Evolutionary conservation across 2,888 invertebrate genomes (phyloP), one percentile per base, ranked within the genome.

Genomic region (Perithous albicinctus): DNA sequence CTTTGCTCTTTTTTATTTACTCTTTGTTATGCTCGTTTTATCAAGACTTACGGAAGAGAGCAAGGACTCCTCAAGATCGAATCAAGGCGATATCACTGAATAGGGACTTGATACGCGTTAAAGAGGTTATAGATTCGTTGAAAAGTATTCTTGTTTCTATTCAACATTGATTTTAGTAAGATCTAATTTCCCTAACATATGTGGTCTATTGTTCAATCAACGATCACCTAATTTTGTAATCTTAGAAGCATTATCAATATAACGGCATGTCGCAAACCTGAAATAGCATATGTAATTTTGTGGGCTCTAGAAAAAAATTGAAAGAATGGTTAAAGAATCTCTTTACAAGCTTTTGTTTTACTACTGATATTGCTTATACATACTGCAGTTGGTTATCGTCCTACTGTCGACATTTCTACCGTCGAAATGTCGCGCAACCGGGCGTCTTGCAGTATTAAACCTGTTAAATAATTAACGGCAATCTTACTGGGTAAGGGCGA

Each of bases 381-480:
- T 56, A 56, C 32, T 56, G n/a, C 2, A 23, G 56, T 32, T 6
- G 56, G 29, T 56, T 51, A 51, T 56, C 56, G 7, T 29, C 15
- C 56, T 4, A 2, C 20, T 56, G 32, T 56, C 15, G 1, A 1
- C 15, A n/a, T n/a, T n/a, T n/a, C n/a, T n/a, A n/a, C 41, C 38
- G 66, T 38, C 61, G 20, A 43, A 59, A 61, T 32, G 48, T 29
- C 56, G 56, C 69, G 46, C 69, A 80, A 80, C 72, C 77, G 67
- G 48, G 69, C 35, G 59, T 84, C 78, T 69, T 89, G 83, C 82
- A 87, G 87, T 88, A 89, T 90, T 89, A 82, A 89, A 82, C 80
- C 80, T 83, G 85, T 85, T 90, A 86, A 88, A 90, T 86, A 88
- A 91, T 91, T 90, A 86, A 90, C 89, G 86, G 85, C 89, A 89